These are phyloP conservation scores for Entomobrya multifasciata DNA, from an alignment of 2,888 invertebrate genomes.

Conservation along the genomic window DNA sequence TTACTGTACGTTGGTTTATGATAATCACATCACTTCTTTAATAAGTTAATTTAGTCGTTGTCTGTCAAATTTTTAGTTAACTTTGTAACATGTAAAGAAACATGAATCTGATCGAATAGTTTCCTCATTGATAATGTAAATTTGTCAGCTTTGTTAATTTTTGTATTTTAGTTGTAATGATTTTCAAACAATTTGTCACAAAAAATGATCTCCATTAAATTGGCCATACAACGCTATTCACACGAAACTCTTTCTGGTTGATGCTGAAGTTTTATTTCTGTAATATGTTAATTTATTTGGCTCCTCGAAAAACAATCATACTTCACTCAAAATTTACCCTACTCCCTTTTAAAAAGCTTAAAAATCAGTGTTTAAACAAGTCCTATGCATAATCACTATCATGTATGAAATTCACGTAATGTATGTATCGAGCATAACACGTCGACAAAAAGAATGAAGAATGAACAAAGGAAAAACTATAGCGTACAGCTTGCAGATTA, in stretches of 20 bases:
- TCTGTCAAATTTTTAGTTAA: neutral
- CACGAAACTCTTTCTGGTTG: neutral
- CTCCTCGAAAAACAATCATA: too few species aligned
- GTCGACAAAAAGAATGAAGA: too few species aligned
- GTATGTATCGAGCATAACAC: too few species aligned
- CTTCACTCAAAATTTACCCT: too few species aligned
- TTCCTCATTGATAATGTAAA: neutral
- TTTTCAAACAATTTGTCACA: slow-evolving; percentile 4
- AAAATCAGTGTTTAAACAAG: too few species aligned
- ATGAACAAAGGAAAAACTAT: too few species aligned
- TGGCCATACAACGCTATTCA: slow-evolving; percentile 29
- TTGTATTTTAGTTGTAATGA: neutral
- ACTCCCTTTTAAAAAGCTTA: too few species aligned
- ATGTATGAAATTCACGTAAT: too few species aligned
- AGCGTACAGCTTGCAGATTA: too few species aligned
- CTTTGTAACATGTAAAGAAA: neutral
- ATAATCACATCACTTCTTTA: neutral
- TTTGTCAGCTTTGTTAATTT: slow-evolving; percentile 4
- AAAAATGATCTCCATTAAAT: slow-evolving; percentile 50
- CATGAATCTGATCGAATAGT: neutral
- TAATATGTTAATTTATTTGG: neutral
- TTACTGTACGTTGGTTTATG: neutral
- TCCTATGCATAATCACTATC: too few species aligned
- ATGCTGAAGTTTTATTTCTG: neutral
- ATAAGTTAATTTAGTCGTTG: neutral